Evolutionary conservation across 1,140 invertebrate species (phyloP).

Genomic region (Drosophila azteca): DNA sequence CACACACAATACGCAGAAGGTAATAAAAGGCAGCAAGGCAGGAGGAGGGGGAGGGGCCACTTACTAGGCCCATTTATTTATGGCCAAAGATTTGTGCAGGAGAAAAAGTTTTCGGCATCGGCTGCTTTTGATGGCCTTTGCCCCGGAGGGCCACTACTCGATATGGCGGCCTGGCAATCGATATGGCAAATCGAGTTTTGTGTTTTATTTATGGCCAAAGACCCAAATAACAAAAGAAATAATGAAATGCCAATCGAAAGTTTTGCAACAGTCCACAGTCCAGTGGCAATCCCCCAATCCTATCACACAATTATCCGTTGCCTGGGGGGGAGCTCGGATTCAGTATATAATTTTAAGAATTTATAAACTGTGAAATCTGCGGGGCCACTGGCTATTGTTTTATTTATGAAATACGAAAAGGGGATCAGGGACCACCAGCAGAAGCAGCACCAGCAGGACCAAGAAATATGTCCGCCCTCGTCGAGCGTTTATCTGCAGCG

Average conservation of each 20-base stretch:
- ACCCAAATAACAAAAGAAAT: slow-evolving; percentile 27
- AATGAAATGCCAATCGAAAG: slow-evolving; percentile 80
- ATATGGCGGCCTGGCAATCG: slow-evolving; percentile 33
- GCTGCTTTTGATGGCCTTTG: slow-evolving; percentile 57
- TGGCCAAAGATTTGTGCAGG: slow-evolving; percentile 54
- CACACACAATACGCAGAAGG: slow-evolving; percentile 50
- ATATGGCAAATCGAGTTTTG: slow-evolving; percentile 67
- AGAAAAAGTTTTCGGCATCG: slow-evolving; percentile 31
- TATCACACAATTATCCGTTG: slow-evolving; percentile 26
- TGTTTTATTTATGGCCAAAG: slow-evolving; percentile 61
- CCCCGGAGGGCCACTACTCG: neutral
- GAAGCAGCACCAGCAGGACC: neutral
- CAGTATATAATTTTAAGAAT: slow-evolving; percentile 69
- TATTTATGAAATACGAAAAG: slow-evolving; percentile 48
- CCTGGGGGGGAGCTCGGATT: neutral
- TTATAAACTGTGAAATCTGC: slow-evolving; percentile 75
- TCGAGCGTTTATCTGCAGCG: slow-evolving; percentile 45
- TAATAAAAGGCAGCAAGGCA: slow-evolving; percentile 61
- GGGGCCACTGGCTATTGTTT: slow-evolving; percentile 32
- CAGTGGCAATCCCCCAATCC: slow-evolving; percentile 2
- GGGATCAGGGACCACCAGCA: slow-evolving; percentile 11
- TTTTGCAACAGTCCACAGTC: slow-evolving; percentile 27
- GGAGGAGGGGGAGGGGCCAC: neutral
- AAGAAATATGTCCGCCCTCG: neutral
- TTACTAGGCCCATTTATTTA: slow-evolving; percentile 56